Base-by-base conservation (phyloP, 2,797 vertebrate genomes). In the Chelon labrosus region DNA sequence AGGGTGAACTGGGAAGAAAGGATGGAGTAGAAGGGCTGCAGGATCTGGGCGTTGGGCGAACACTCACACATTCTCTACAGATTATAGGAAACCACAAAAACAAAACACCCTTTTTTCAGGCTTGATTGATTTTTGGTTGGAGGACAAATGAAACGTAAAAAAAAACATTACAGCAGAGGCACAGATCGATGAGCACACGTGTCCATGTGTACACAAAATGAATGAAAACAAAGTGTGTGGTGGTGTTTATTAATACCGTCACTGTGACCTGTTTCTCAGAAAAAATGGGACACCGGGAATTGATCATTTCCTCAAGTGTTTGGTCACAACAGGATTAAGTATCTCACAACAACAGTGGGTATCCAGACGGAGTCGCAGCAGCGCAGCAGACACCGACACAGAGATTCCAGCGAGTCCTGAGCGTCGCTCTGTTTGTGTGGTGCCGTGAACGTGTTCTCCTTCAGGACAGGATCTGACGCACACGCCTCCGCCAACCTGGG, bases 331-430 rank as follows among this genome's bases (percentile, higher is more conserved):
- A 31, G 8, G 16, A 22, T 59, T 57, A 64, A 63, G 42, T 63
- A 49, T 75, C 96, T 90, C 89, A 98, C 98, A 85, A 94, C 94
- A 75, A 97, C 90, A 42, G 95, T 91, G 22, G 97, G 98, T 75
- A 99, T 97, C 91, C 95, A 98, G 78, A 94, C 83, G 22, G 90
- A 93, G 88, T 99, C 98, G 76, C 96, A 98, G 88, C 94, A 94
- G 82, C 69, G 93, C 79, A 99, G 86, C 64, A 99, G 90, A 90
- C 96, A 96, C 41, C 91, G 91, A 76, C 96, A 96, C 87, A 98
- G 95, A 67, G 92, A 94, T 73, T 94, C 94, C 80, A 97, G 76
- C 0, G 96, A 96, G 82, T 96, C 94, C 80, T 91, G 93, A 42
- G 41, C 22, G 2, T 68, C 25, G 17, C 82, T 92, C 56, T 91